A percentile compares a stretch with the other conserved stretches of the same genome.
Conservation (phyloP, 1,140 invertebrate species). For the Halictus rubicundus region DNA sequence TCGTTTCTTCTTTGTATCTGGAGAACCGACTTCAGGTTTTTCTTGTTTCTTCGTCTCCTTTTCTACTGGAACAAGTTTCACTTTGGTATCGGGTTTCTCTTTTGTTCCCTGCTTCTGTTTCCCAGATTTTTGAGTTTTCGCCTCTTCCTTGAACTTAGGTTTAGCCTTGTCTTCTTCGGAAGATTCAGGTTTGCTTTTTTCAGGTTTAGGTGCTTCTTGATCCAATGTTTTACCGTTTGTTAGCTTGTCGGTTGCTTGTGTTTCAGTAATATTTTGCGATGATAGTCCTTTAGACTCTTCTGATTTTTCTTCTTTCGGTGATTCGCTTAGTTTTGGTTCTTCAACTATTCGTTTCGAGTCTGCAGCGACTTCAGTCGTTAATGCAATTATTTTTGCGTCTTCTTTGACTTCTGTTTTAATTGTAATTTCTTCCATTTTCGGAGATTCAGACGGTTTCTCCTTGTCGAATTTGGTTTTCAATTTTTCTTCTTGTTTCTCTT, state of each 20-base stretch:
- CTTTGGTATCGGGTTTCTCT: slow-evolving; percentile 12
- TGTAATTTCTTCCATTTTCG: no score
- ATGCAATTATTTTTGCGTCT: not conserved
- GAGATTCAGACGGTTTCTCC: not conserved
- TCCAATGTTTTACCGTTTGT: not conserved
- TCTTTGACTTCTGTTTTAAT: not conserved
- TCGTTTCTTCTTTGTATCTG: slow-evolving; percentile 19
- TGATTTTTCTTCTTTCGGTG: not conserved
- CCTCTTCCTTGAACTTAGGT: slow-evolving; percentile 26
- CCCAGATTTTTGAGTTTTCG: slow-evolving; percentile 8
- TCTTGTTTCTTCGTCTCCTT: slow-evolving; percentile 43
- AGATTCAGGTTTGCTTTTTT: not conserved
- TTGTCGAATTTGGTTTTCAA: not conserved
- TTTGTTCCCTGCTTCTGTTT: slow-evolving; percentile 20
- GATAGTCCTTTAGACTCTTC: not conserved
- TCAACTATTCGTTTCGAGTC: not conserved
- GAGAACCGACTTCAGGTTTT: not conserved
- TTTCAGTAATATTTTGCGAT: not conserved
- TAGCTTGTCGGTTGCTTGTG: not conserved
- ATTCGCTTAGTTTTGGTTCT: not conserved
- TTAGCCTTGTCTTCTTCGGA: not conserved
- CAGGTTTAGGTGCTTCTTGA: not conserved
- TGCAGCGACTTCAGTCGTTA: not conserved
- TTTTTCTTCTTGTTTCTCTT: not conserved
- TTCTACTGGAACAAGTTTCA: not conserved